Conservation (phyloP, 2,888 invertebrate species). For the Neoascia interrupta region DNA sequence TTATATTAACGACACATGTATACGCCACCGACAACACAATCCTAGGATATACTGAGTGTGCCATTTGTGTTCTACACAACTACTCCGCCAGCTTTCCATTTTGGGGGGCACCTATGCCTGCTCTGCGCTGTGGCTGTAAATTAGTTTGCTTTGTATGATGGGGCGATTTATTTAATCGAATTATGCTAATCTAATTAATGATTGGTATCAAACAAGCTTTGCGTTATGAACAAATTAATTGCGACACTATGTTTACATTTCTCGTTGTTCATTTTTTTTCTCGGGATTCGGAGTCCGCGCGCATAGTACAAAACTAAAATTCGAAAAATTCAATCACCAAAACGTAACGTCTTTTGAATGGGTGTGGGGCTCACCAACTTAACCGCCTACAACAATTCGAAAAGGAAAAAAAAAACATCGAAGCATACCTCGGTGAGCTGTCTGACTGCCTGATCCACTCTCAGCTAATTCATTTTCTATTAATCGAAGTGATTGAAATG, state of each 20-base stretch:
- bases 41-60: slow-evolving; percentile 23
- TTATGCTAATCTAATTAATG: slow-evolving; percentile 68
- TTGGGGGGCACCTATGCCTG: slow-evolving; percentile 9
- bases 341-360: not conserved
- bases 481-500: slow-evolving; percentile 61
- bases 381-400: slow-evolving; percentile 1
- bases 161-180: slow-evolving; percentile 65
- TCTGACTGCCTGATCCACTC: slow-evolving; percentile 24
- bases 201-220: slow-evolving; percentile 59
- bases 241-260: slow-evolving; percentile 58
- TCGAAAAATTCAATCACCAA: slow-evolving; percentile 12
- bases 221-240: slow-evolving; percentile 66
- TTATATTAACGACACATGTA: slow-evolving; percentile 66
- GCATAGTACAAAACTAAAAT: slow-evolving; percentile 1
- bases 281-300: not conserved
- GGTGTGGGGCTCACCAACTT: slow-evolving; percentile 10
- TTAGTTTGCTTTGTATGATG: slow-evolving; percentile 43
- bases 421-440: slow-evolving; percentile 2
- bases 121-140: slow-evolving; percentile 34
- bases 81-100: not conserved
- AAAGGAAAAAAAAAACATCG: not conserved
- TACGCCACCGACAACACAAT: slow-evolving; percentile 42
- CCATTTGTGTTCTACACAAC: slow-evolving; percentile 19
- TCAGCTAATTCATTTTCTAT: slow-evolving; percentile 61
- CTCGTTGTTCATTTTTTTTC: not conserved